A percentile compares a stretch with the other conserved stretches of the same genome.
These are phyloP conservation scores for Uria aalge DNA, from an alignment of 2,113 vertebrate species.

Conservation along the genomic window DNA sequence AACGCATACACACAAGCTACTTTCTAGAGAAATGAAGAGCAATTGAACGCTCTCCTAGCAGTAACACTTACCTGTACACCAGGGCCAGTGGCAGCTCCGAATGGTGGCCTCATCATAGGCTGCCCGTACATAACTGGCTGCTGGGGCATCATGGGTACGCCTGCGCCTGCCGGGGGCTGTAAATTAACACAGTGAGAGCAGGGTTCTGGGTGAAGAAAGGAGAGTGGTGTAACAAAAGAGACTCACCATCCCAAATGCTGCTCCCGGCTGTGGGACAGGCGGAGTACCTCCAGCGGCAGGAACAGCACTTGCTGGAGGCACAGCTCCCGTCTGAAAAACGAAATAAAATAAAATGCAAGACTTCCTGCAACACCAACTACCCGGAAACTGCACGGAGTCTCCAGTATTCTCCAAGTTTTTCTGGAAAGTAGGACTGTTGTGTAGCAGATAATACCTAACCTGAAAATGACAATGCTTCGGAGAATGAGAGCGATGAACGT, in stretches of 20 bases:
- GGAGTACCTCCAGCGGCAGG: conserved; percentile 70
- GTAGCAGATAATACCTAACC: neutral
- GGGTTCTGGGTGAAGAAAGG: neutral
- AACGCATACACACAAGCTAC: neutral
- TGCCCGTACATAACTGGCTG: conserved; percentile 93
- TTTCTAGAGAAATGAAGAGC: neutral
- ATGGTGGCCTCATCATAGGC: conserved; percentile 93
- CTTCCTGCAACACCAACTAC: neutral
- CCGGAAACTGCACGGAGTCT: neutral
- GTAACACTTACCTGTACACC: conserved; percentile 79
- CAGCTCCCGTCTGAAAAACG: conserved; percentile 68
- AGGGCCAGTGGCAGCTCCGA: conserved; percentile 81
- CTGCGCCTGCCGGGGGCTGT: conserved; percentile 84
- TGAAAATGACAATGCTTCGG: neutral
- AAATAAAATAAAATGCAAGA: neutral
- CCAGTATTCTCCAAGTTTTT: neutral
- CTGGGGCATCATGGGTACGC: conserved; percentile 90
- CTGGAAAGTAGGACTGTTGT: neutral
- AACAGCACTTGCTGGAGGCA: conserved; percentile 78
- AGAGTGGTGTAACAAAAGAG: neutral
- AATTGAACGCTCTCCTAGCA: rapidly evolving
- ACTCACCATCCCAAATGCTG: conserved; percentile 91
- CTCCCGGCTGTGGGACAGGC: conserved; percentile 80
- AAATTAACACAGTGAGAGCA: neutral
- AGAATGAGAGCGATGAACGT: neutral